These are phyloP conservation scores for Orientallactaga sibirica DNA, from an alignment of 2,797 vertebrate species.

Conservation along the genomic window DNA sequence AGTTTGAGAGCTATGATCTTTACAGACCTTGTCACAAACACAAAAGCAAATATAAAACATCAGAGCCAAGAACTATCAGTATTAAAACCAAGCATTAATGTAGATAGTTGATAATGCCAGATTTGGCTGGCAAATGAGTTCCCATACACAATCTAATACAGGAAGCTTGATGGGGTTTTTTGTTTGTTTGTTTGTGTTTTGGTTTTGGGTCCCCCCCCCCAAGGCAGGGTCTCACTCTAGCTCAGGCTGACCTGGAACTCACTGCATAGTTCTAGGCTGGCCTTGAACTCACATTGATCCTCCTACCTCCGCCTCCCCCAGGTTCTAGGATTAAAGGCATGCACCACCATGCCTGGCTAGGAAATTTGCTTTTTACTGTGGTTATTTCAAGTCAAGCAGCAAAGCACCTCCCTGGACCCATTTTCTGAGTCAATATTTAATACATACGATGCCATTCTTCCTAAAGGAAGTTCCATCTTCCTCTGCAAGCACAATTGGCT, in stretches of 20 bases:
- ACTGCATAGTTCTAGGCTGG: too few species aligned
- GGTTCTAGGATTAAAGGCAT: too few species aligned
- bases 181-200: too few species aligned
- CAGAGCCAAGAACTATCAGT: not conserved
- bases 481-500: not conserved
- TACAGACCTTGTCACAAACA: not conserved
- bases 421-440: constrained; percentile 1
- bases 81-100: not conserved
- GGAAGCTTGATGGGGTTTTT: not conserved
- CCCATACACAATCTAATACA: not conserved
- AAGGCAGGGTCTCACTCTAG: too few species aligned
- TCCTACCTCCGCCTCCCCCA: too few species aligned
- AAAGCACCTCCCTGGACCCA: not conserved
- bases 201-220: too few species aligned
- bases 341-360: not conserved
- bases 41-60: constrained; percentile 29
- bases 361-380: not conserved
- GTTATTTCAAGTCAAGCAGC: not conserved
- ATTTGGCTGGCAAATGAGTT: not conserved
- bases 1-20: constrained; percentile 10
- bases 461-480: not conserved
- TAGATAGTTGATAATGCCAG: not conserved
- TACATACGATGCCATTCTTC: constrained; percentile 5
- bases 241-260: too few species aligned
- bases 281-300: too few species aligned